Evolutionary conservation across 2,113 vertebrate genomes (phyloP).

Genomic region (Erythrolamprus reginae): DNA sequence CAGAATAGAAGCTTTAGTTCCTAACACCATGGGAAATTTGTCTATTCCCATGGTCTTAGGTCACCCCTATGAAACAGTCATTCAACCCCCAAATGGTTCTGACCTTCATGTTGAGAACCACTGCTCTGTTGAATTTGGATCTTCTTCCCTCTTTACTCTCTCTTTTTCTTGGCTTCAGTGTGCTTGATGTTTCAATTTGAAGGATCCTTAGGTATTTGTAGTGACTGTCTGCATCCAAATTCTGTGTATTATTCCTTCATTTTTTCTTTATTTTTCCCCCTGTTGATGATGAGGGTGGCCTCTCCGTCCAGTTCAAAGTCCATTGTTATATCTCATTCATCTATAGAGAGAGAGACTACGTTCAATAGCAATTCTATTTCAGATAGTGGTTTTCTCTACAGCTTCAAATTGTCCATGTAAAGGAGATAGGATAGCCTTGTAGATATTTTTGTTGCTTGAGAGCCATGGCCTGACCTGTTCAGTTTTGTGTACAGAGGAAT

Average conservation of each 20-base stretch:
- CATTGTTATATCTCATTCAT: background rate
- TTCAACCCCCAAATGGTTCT: too few species aligned
- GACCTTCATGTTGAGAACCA: too few species aligned
- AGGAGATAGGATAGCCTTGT: background rate
- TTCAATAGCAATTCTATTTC: background rate
- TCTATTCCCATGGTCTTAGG: too few species aligned
- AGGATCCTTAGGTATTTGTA: background rate
- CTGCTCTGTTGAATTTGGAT: background rate
- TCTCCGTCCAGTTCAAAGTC: background rate
- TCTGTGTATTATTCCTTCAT: background rate
- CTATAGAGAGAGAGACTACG: background rate
- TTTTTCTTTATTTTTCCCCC: background rate
- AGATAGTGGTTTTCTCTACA: background rate
- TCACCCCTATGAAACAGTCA: too few species aligned
- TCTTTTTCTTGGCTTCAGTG: background rate
- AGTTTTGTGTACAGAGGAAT: background rate
- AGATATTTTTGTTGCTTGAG: background rate
- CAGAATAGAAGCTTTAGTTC: too few species aligned
- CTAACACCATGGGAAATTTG: too few species aligned
- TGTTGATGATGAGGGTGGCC: background rate
- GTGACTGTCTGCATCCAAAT: background rate
- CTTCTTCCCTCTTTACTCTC: background rate
- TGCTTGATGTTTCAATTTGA: background rate
- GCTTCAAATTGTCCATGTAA: background rate
- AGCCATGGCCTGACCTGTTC: background rate